Percentiles rank a stretch among this genome's conserved stretches.
Evolutionary conservation across 2,888 invertebrate genomes (phyloP).

Genomic region (Pemphredon lugubris): DNA sequence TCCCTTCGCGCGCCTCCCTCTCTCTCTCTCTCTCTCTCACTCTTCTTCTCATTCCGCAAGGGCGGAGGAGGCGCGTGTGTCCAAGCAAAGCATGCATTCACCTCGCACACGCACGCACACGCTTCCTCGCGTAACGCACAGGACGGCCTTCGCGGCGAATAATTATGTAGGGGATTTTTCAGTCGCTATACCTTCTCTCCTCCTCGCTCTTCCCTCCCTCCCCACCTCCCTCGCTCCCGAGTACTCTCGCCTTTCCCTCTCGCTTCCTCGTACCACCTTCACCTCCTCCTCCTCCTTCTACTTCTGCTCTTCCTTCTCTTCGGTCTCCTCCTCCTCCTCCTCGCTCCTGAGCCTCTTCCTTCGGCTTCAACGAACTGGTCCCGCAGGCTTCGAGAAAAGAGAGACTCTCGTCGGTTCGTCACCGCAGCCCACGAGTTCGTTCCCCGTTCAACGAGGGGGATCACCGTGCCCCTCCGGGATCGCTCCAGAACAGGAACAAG

Average conservation of each 20-base stretch:
- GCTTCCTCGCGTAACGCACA: constrained; percentile 68
- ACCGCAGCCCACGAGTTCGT: constrained; percentile 61
- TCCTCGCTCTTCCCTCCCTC: constrained; percentile 5
- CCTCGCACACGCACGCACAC: constrained; percentile 37
- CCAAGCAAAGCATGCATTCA: constrained; percentile 45
- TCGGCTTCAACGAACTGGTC: constrained; percentile 55
- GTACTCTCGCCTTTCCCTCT: constrained; percentile 11
- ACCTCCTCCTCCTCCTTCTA: neutral
- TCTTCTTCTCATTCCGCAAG: constrained; percentile 1
- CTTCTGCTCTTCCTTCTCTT: neutral
- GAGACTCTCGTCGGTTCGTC: constrained; percentile 50
- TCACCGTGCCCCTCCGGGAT: constrained; percentile 51
- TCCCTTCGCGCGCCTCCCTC: neutral
- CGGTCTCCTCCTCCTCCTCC: constrained; percentile 16
- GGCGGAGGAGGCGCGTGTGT: constrained; percentile 47
- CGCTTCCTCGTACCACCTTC: neutral
- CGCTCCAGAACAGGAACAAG: constrained; percentile 59
- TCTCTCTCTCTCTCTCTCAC: constrained; percentile 11
- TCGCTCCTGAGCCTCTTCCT: constrained; percentile 22
- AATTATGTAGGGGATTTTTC: constrained; percentile 76
- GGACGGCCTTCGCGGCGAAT: constrained; percentile 77
- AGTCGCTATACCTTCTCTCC: constrained; percentile 41
- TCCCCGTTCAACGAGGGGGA: constrained; percentile 53
- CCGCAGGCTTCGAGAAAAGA: constrained; percentile 43
- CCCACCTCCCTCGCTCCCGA: constrained; percentile 3